phyloP scores from a whole-genome alignment of 2,888 invertebrate genomes.

The Temnothorax unifasciatus region DNA sequence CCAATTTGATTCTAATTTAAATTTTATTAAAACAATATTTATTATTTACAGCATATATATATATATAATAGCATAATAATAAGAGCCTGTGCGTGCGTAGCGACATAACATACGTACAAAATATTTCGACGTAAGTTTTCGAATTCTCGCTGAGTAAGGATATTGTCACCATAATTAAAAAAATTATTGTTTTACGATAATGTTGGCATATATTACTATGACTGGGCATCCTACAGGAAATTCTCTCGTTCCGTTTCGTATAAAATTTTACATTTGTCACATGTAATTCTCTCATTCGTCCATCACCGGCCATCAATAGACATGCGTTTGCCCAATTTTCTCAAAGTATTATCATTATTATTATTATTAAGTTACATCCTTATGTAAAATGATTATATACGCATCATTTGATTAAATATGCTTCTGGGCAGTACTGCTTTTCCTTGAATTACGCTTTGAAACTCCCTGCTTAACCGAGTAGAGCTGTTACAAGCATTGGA shows the following conservation, averaged over 20 bases:
- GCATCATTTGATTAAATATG: slow-evolving; percentile 22
- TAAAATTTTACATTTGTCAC: slow-evolving; percentile 24
- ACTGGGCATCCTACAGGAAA: slow-evolving; percentile 50
- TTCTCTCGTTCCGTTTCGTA: not conserved
- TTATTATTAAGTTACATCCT: slow-evolving; percentile 15
- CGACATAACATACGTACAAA: slow-evolving; percentile 61
- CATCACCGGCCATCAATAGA: not conserved
- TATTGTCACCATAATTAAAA: slow-evolving; percentile 46
- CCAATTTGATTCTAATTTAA: slow-evolving; percentile 63
- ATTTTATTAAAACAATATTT: slow-evolving; percentile 85
- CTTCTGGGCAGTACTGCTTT: slow-evolving; percentile 9
- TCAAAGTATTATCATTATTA: not conserved
- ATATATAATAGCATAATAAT: slow-evolving; percentile 55
- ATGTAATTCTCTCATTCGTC: slow-evolving; percentile 8
- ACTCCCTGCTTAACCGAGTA: not conserved
- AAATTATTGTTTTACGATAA: slow-evolving; percentile 49
- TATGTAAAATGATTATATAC: slow-evolving; percentile 6
- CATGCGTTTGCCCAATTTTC: not conserved
- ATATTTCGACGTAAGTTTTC: slow-evolving; percentile 52
- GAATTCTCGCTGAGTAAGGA: slow-evolving; percentile 31
- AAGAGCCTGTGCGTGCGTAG: slow-evolving; percentile 56
- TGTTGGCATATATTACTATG: slow-evolving; percentile 73
- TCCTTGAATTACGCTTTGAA: not conserved
- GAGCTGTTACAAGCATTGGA: not conserved
- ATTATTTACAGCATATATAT: slow-evolving; percentile 83